Conservation (phyloP, 2,888 invertebrate genomes). For the Leucophenga montana region DNA sequence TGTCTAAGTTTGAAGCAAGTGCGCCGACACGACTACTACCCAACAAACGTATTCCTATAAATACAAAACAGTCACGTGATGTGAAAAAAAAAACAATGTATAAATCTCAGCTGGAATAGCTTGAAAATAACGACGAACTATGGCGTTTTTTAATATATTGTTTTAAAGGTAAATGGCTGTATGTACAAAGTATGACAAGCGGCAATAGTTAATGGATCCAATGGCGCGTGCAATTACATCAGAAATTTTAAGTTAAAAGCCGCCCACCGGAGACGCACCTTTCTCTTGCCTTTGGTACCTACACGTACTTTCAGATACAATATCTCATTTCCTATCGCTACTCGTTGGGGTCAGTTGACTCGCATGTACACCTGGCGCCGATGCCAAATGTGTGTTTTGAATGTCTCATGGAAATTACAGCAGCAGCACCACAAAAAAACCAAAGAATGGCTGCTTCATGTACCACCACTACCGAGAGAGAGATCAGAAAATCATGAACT, state of each 20-base stretch:
- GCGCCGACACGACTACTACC: slow-evolving; percentile 14
- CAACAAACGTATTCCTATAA: no score
- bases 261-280: background rate
- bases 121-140: slow-evolving; percentile 31
- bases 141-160: background rate
- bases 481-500: slow-evolving; percentile 35
- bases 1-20: slow-evolving; percentile 24
- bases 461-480: slow-evolving; percentile 14
- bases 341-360: no score
- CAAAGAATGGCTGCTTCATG: background rate
- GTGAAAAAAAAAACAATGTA: slow-evolving; percentile 26
- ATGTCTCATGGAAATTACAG: slow-evolving; percentile 43
- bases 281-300: no score
- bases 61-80: slow-evolving; percentile 39
- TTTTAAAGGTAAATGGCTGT: background rate
- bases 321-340: no score
- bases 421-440: background rate
- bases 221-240: slow-evolving; percentile 41
- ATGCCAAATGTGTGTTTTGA: slow-evolving; percentile 6
- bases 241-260: slow-evolving; percentile 29
- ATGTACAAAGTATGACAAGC: background rate
- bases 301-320: no score
- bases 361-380: background rate
- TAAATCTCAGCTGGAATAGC: slow-evolving; percentile 31
- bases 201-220: slow-evolving; percentile 2